These are phyloP conservation scores for Lytechinus variegatus DNA, from an alignment of 35 echinoderm and acorn worm genomes.

Conservation along the genomic window DNA sequence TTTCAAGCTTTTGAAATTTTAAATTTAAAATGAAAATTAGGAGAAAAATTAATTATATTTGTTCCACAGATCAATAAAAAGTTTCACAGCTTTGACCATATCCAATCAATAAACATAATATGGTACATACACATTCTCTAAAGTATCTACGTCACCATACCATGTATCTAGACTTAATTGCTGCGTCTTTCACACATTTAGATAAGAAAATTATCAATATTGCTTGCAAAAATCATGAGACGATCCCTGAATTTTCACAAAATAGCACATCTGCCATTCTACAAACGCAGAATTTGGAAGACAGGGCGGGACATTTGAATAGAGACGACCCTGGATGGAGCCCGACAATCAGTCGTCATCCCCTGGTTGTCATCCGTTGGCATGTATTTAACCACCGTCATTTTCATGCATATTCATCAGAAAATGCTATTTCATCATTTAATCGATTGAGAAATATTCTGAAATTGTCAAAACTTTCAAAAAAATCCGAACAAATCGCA, in stretches of 20 bases:
- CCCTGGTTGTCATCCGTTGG: neutral
- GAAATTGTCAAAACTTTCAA: neutral
- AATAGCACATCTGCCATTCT: slow-evolving; percentile 64
- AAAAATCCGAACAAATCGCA: neutral
- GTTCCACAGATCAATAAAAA: neutral
- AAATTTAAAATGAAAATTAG: neutral
- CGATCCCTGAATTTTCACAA: slow-evolving; percentile 59
- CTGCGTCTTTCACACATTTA: neutral
- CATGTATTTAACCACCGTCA: neutral
- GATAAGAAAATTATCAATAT: neutral
- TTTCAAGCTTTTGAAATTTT: neutral
- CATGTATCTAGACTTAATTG: neutral
- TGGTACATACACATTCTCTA: neutral
- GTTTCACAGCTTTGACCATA: neutral
- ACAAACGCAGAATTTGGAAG: slow-evolving; percentile 48
- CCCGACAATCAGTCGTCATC: neutral
- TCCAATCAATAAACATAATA: neutral
- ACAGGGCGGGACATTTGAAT: slow-evolving; percentile 46
- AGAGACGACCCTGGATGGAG: neutral
- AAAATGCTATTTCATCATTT: neutral
- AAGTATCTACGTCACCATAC: neutral
- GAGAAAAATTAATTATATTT: neutral
- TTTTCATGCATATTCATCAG: neutral
- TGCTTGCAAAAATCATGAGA: slow-evolving; percentile 6
- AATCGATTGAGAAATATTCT: neutral